phyloP scores from a whole-genome alignment of 1,140 invertebrate species.

The Drosophila kepulauana region DNA sequence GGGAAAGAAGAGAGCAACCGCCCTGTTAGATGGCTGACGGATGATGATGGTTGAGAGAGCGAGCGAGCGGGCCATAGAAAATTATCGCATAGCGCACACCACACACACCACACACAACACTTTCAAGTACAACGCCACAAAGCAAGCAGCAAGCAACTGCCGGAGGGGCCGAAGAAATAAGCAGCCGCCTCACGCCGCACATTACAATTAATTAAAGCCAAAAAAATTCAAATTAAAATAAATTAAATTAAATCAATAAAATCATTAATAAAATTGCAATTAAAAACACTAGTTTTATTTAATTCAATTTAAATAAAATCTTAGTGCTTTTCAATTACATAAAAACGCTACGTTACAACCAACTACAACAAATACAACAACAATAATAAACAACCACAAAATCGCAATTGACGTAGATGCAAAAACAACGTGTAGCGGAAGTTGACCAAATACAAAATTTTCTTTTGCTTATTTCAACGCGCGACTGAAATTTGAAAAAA shows the following conservation, averaged over 20 bases:
- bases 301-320: slow-evolving; percentile 71
- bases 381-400: slow-evolving; percentile 28
- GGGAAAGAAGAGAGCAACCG: slow-evolving; percentile 23
- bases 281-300: slow-evolving; percentile 69
- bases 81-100: slow-evolving; percentile 52
- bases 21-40: not conserved
- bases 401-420: slow-evolving; percentile 41
- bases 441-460: slow-evolving; percentile 42
- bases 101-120: slow-evolving; percentile 52
- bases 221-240: slow-evolving; percentile 44
- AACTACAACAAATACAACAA: slow-evolving; percentile 39
- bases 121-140: slow-evolving; percentile 78
- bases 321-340: slow-evolving; percentile 71
- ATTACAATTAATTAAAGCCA: slow-evolving; percentile 59
- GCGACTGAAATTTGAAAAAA: slow-evolving; percentile 64
- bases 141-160: slow-evolving; percentile 60
- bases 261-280: slow-evolving; percentile 30
- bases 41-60: slow-evolving; percentile 13
- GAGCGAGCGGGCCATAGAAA: slow-evolving; percentile 61
- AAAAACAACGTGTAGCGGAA: slow-evolving; percentile 49
- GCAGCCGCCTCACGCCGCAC: slow-evolving; percentile 60
- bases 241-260: slow-evolving; percentile 44
- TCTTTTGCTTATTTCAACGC: slow-evolving; percentile 59
- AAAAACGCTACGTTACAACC: slow-evolving; percentile 42
- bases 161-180: slow-evolving; percentile 63